Evolutionary conservation across 2,113 vertebrate species (phyloP), one percentile per base, ranked within the genome.

Genomic region (Cisticola juncidis): DNA sequence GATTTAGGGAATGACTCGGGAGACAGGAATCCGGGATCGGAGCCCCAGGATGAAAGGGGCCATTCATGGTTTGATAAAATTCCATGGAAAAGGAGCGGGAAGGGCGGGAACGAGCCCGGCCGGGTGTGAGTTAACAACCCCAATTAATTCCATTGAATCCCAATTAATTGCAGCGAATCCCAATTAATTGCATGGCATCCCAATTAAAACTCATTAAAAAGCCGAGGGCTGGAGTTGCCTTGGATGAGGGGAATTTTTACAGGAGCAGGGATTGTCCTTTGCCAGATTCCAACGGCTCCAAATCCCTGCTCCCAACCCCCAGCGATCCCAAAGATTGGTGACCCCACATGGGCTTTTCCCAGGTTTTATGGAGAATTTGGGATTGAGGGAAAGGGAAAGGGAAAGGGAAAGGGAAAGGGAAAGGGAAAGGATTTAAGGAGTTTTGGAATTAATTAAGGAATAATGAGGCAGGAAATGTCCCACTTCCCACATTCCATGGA

Each of bases 21-120:
- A 92, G 88, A 74, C 44, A 31, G 87, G 95, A 96, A 92, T 79
- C 92, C 78, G 18, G 85, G 58, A 92, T 77, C 7, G 6, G 13
- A 36, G 72, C 71, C 33, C 38, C 45, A 36, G 45, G 58, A 86
- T 94, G 94, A 96, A 97, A 91, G 35, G 89, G 26, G 53, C 84
- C 13, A 92, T 95, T 95, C 94, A 94, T 9, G 85, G 35, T 50
- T 64, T 28, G 91, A 87, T 90, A 88, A 68, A 93, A 93, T 95
- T 58, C 96, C 96, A 74, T 53, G 81, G 62, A 76, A 68, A 94
- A 74, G 14, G 17, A 78, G 62, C 18, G 54, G 85, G 18, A 50
- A 66, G 36, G 28, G 36, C 13, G 38, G 81, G 72, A 69, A 48
- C 1, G 51, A 42, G 51, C 86, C 57, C 11, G 15, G 92, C 58